Percentiles rank a stretch among this genome's conserved stretches.
Evolutionary conservation across 2,797 vertebrate species (phyloP).

Genomic region (Acanthopagrus latus): DNA sequence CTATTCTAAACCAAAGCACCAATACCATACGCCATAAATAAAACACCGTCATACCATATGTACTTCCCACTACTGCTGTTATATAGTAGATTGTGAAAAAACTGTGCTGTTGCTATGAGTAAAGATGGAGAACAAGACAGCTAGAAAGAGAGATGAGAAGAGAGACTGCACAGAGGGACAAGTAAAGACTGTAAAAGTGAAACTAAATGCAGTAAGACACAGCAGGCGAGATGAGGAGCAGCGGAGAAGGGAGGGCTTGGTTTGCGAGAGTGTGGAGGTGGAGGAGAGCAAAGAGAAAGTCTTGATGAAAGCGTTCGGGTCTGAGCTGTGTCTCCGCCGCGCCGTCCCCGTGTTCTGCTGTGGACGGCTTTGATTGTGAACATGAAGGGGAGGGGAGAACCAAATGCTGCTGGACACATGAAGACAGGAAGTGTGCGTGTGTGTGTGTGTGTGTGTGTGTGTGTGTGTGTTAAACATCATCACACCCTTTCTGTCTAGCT

Average conservation of each 20-base stretch:
- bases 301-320: constrained; percentile 64
- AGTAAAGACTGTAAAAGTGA: constrained; percentile 28
- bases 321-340: constrained; percentile 25
- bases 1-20: too few relatives aligned
- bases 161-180: constrained; percentile 12
- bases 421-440: constrained; percentile 10
- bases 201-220: constrained; percentile 38
- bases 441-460: constrained; percentile 11
- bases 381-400: constrained; percentile 51
- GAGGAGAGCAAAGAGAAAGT: constrained; percentile 49
- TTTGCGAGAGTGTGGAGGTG: constrained; percentile 60
- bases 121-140: constrained; percentile 2
- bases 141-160: neutral
- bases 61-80: too few relatives aligned
- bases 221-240: constrained; percentile 43
- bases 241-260: constrained; percentile 14
- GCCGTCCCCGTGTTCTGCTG: constrained; percentile 35
- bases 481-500: constrained; percentile 14
- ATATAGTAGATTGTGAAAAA: too few relatives aligned
- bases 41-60: too few relatives aligned
- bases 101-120: too few relatives aligned
- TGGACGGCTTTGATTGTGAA: constrained; percentile 66
- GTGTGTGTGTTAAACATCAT: constrained; percentile 4
- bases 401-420: constrained; percentile 38
- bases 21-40: too few relatives aligned